Base-by-base conservation (phyloP, 2,797 vertebrate species). In the Tarsius wallacei region DNA sequence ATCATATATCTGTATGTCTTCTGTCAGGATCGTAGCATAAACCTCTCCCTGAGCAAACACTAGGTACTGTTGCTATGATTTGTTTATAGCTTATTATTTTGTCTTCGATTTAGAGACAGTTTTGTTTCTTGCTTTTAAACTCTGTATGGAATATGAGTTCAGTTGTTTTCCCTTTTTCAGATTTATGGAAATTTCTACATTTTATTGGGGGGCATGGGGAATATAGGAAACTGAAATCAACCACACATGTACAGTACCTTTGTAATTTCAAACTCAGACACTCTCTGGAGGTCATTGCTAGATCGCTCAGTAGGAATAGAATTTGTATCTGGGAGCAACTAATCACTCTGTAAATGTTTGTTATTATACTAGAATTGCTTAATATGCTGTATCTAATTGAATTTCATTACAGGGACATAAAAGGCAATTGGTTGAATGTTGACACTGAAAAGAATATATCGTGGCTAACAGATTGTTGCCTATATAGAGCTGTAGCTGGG, bases 71-170 rank as follows among this genome's bases (percentile, higher is more conserved):
- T 64, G 5, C 95, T n/a, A 8, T 3, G 11, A 89, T 47, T 84
- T 57, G 15, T 28, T 21, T 51, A 28, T 33, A 57, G 26, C 49
- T 47, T 63, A 47, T 66, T 22, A 71, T 53, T 92, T 95, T 91
- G n/a, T 57, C 68, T 76, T 95, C 88, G 53, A 91, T 96, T 76
- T 88, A 28, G 19, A 36, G 28, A 47, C 26, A 76, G 63, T 33
- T 66, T 83, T 76, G 28, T 92, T 86, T 76, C 53, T 94, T 85
- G 70, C 74, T 28, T 94, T 82, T 80, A 33, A 94, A 80, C 24
- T 86, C 24, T 71, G 26, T 16, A 0, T 77, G 83, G 8, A 7
- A 36, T 88, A 85, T 36, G 85, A 7, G n/a, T 51, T 63, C 49
- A 28, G 33, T 19, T 95, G 2, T 17, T 55, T 17, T 17, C 10